Conservation (phyloP, 2,113 vertebrate species). For the Percopsis transmontana region DNA sequence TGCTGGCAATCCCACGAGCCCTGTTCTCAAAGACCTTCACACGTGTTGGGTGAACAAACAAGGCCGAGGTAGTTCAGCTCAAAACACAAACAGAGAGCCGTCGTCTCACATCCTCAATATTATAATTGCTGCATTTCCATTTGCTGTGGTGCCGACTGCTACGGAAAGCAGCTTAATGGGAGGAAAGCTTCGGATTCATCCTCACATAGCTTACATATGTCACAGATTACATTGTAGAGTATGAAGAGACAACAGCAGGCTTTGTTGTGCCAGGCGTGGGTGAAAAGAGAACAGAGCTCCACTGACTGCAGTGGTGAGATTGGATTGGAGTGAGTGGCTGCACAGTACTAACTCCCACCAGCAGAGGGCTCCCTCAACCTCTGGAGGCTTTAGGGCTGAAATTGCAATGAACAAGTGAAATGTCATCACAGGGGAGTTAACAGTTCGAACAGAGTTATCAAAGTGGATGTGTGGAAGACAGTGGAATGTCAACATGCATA, state of each 20-base stretch:
- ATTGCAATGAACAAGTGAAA: slow-evolving; percentile 19
- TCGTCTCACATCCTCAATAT: slow-evolving; percentile 40
- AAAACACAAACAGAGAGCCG: not conserved
- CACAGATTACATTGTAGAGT: slow-evolving; percentile 28
- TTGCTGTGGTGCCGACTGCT: slow-evolving; percentile 22
- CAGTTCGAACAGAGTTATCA: slow-evolving; percentile 18
- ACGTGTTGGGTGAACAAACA: too few species aligned
- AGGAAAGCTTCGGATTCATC: slow-evolving; percentile 25
- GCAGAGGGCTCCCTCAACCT: slow-evolving; percentile 84
- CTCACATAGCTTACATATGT: slow-evolving; percentile 31
- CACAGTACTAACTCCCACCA: slow-evolving; percentile 68
- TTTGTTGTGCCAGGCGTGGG: not conserved
- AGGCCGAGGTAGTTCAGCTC: too few species aligned
- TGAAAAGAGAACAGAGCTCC: slow-evolving; percentile 26
- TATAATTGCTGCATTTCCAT: slow-evolving; percentile 52
- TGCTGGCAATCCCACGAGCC: too few species aligned
- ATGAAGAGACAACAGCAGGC: slow-evolving; percentile 30
- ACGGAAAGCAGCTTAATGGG: slow-evolving; percentile 38
- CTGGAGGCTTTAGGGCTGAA: slow-evolving; percentile 32
- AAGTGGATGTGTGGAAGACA: not conserved
- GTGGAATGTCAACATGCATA: too few species aligned
- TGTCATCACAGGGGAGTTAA: slow-evolving; percentile 21
- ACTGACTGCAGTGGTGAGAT: slow-evolving; percentile 16
- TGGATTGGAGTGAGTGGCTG: not conserved
- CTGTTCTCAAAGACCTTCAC: too few species aligned